Evolutionary conservation across 2,888 invertebrate genomes (phyloP).

Genomic region (Neoitamus cyanurus): DNA sequence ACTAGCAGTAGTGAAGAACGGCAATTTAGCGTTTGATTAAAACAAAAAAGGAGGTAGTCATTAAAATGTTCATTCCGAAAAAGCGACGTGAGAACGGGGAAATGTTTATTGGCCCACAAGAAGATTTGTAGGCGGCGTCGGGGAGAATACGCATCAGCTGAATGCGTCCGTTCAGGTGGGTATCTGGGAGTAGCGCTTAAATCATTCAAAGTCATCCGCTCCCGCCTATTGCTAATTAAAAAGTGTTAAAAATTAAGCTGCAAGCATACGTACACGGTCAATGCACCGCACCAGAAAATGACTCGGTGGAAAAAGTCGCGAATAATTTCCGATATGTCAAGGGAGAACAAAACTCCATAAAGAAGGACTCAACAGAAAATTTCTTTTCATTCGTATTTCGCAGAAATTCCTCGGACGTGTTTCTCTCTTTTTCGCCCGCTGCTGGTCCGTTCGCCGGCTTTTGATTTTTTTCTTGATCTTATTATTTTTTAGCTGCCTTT

Average conservation of each 20-base stretch:
- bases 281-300: slow-evolving; percentile 18
- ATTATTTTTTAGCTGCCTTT: slow-evolving; percentile 40
- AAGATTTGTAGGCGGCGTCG: slow-evolving; percentile 6
- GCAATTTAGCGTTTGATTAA: neutral
- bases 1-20: neutral
- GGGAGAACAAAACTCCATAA: slow-evolving; percentile 44
- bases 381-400: slow-evolving; percentile 40
- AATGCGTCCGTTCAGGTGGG: neutral
- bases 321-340: slow-evolving; percentile 47
- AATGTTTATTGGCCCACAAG: neutral
- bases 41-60: neutral
- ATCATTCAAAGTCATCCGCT: slow-evolving; percentile 35
- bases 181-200: slow-evolving; percentile 17
- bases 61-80: neutral
- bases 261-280: slow-evolving; percentile 25
- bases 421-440: neutral
- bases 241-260: slow-evolving; percentile 43
- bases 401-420: slow-evolving; percentile 24
- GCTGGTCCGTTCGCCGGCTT: neutral
- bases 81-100: neutral
- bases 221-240: slow-evolving; percentile 45
- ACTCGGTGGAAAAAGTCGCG: slow-evolving; percentile 34
- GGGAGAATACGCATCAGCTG: neutral
- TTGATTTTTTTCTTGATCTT: slow-evolving; percentile 32
- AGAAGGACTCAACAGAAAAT: slow-evolving; percentile 32